Evolutionary conservation across 2,113 vertebrate genomes (phyloP).

Genomic region (Aspiorhynchus laticeps): DNA sequence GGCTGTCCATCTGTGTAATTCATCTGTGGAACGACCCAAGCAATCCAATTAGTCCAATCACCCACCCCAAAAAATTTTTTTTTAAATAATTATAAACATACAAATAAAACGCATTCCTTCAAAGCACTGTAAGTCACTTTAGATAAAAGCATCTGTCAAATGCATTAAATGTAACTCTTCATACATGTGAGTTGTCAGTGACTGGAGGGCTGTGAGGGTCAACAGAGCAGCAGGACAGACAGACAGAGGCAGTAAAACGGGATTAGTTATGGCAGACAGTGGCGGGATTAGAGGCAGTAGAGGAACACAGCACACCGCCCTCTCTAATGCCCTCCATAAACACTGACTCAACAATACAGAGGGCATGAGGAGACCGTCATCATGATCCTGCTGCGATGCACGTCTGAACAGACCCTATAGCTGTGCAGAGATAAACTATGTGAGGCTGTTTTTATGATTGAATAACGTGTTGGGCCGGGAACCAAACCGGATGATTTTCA

Average conservation of each 20-base stretch:
- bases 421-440: not conserved
- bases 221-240: not conserved
- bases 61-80: no score
- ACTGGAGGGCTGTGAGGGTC: not conserved
- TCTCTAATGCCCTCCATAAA: slow-evolving; percentile 65
- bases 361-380: slow-evolving; percentile 39
- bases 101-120: not conserved
- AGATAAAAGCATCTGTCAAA: not conserved
- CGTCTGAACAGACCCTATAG: not conserved
- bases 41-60: not conserved
- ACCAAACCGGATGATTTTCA: not conserved
- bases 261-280: slow-evolving; percentile 60
- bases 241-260: slow-evolving; percentile 55
- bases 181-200: not conserved
- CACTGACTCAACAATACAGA: slow-evolving; percentile 55
- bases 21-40: not conserved
- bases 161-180: not conserved
- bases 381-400: not conserved
- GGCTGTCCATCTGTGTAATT: slow-evolving; percentile 51
- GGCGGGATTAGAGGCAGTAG: slow-evolving; percentile 62
- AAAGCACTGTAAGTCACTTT: not conserved
- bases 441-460: not conserved
- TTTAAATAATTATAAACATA: not conserved
- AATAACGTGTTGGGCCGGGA: not conserved
- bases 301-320: slow-evolving; percentile 58